Percentiles rank a stretch among this genome's conserved stretches.
These are phyloP conservation scores for Mesorhabditis belari DNA, from an alignment of 2,888 invertebrate genomes.

Conservation along the genomic window DNA sequence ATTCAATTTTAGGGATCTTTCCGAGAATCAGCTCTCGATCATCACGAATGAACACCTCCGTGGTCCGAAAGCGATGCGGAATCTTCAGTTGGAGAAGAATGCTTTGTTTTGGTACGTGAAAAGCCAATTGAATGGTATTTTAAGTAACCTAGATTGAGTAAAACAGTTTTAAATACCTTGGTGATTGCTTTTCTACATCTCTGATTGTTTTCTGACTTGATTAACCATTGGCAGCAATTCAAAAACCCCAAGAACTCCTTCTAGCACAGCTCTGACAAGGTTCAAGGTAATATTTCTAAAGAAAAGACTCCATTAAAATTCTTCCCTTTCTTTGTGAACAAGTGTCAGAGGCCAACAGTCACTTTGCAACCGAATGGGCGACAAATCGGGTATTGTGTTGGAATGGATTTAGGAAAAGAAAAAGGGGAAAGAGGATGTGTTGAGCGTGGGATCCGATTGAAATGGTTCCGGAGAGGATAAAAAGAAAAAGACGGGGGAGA, in stretches of 20 bases:
- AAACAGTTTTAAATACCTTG: neutral
- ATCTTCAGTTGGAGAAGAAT: conserved; percentile 86
- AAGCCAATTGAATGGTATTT: neutral
- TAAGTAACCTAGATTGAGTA: neutral
- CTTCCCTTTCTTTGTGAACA: too few relatives aligned
- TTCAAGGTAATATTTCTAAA: too few relatives aligned
- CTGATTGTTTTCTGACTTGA: too few relatives aligned
- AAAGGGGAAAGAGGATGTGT: too few relatives aligned
- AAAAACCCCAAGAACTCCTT: too few relatives aligned
- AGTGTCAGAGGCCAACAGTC: too few relatives aligned
- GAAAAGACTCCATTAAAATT: too few relatives aligned
- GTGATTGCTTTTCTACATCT: neutral
- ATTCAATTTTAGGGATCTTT: conserved; percentile 44
- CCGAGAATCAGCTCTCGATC: conserved; percentile 78
- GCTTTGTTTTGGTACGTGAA: conserved; percentile 60
- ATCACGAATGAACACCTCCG: conserved; percentile 62
- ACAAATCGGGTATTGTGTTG: too few relatives aligned
- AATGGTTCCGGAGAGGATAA: neutral
- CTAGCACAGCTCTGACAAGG: too few relatives aligned
- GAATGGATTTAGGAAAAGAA: too few relatives aligned
- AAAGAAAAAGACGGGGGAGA: neutral
- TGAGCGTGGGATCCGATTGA: neutral
- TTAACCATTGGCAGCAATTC: too few relatives aligned
- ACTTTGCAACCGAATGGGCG: too few relatives aligned
- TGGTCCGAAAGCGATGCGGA: conserved; percentile 50